Evolutionary conservation across 1,140 invertebrate species (phyloP).

Genomic region (Homarus americanus): DNA sequence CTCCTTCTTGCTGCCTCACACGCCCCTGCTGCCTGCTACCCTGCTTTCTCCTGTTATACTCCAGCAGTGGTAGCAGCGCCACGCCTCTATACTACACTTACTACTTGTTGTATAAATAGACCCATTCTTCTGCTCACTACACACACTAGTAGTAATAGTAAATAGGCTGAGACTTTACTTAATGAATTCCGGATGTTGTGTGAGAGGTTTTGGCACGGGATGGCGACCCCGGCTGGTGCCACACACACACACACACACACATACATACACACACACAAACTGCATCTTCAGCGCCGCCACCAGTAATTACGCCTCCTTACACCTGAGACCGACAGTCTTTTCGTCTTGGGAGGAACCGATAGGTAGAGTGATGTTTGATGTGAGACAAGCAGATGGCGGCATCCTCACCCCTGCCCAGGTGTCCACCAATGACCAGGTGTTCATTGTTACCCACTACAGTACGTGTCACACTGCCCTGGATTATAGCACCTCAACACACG

Average conservation of each 20-base stretch:
- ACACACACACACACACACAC: too few relatives aligned
- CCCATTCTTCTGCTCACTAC: not conserved
- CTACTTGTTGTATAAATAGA: not conserved
- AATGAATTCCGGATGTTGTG: constrained; percentile 15
- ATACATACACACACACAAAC: not conserved
- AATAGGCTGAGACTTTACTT: not conserved
- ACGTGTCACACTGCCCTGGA: not conserved
- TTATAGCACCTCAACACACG: too few relatives aligned
- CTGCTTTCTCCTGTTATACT: not conserved
- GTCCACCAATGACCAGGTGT: constrained; percentile 36
- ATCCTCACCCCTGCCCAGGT: constrained; percentile 6
- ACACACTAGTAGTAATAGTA: constrained; percentile 11
- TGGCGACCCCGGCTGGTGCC: not conserved
- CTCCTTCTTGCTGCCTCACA: too few relatives aligned
- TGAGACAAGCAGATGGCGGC: not conserved
- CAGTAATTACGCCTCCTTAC: too few relatives aligned
- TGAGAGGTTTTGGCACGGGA: not conserved
- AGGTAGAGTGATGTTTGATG: not conserved
- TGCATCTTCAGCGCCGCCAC: not conserved
- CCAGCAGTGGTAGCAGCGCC: not conserved
- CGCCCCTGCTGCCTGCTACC: not conserved
- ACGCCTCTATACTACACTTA: not conserved
- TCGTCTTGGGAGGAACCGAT: not conserved
- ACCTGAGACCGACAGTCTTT: not conserved
- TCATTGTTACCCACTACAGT: constrained; percentile 58